Evolutionary conservation across 2,113 vertebrate species (phyloP).

Genomic region (Alouatta palliata): DNA sequence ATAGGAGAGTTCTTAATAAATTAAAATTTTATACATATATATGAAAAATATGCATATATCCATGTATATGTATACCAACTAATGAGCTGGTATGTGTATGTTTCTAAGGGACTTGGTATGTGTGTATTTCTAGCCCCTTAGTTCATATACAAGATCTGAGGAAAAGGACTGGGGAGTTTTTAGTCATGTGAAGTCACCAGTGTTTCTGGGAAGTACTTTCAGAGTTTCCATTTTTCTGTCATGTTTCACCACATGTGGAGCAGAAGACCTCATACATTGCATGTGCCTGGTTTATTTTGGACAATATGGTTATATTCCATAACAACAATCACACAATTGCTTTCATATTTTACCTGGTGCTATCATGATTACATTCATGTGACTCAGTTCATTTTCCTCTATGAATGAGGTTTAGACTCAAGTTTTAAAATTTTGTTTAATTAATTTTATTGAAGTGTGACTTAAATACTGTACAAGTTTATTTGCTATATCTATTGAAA

Average conservation of each 20-base stretch:
- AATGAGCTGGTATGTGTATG: background rate
- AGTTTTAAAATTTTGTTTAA: background rate
- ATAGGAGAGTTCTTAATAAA: no score
- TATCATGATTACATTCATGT: background rate
- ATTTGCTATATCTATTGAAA: background rate
- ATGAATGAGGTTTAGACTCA: background rate
- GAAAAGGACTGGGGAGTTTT: rapidly evolving
- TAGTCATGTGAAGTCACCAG: background rate
- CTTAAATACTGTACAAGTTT: background rate
- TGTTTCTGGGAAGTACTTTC: background rate
- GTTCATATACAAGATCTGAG: background rate
- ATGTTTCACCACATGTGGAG: background rate
- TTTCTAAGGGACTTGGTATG: background rate
- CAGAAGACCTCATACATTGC: background rate
- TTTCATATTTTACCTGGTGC: background rate
- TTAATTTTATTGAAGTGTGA: background rate
- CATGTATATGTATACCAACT: no score
- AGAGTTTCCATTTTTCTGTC: background rate
- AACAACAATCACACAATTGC: background rate
- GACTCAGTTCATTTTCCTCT: background rate
- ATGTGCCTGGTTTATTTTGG: background rate
- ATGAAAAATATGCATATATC: no score
- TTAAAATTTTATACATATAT: no score
- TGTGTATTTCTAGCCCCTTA: background rate
- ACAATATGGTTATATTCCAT: background rate